Evolutionary conservation across 2,113 vertebrate species (phyloP), one percentile per base, ranked within the genome.

Genomic region (Erinaceus europaeus): DNA sequence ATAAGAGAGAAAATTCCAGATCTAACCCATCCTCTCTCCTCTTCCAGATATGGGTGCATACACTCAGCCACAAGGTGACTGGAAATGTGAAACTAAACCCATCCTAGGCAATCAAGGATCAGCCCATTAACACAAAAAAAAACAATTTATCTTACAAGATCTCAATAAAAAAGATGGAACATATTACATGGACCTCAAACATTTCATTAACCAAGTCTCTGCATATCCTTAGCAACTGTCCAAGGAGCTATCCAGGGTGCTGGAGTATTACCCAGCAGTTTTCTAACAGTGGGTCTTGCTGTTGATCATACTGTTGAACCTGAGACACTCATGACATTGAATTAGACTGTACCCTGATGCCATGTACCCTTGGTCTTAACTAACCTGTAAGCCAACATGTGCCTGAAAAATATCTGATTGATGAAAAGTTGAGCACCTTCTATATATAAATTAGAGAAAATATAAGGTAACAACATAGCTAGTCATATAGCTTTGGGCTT

Each of bases 191-290:
- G 17, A 4, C 12, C 67, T 21, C 21, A 61, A 4, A 6, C 38
- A 59, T 27, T n/a, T 15, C 36, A 32, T 59, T n/a, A 74, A 83
- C 6, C 4, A 15, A 77, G 15, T 46, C 14, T 79, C 64, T 50
- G 71, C 36, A 34, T 48, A 57, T 3, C 6, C 9, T 34, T 4
- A 4, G 20, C 14, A 13, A 40, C 69, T 27, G 17, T 9, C 32
- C 3, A 21, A 20, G 94, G 93, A 94, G 90, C 95, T 96, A 86
- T 94, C 93, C 94, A 96, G 89, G 92, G 95, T 96, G 81, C 95
- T 95, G 90, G 91, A 25, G 57, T 50, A n/a, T 91, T 14, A 29
- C 9, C 9, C 34, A 17, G 40, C 32, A 6, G 44, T 32, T 81
- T 89, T 81, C 40, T n/a, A 78, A 55, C 36, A 5, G 21, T 32